Evolutionary conservation across 2,113 vertebrate genomes (phyloP).

Genomic region (Bos javanicus): DNA sequence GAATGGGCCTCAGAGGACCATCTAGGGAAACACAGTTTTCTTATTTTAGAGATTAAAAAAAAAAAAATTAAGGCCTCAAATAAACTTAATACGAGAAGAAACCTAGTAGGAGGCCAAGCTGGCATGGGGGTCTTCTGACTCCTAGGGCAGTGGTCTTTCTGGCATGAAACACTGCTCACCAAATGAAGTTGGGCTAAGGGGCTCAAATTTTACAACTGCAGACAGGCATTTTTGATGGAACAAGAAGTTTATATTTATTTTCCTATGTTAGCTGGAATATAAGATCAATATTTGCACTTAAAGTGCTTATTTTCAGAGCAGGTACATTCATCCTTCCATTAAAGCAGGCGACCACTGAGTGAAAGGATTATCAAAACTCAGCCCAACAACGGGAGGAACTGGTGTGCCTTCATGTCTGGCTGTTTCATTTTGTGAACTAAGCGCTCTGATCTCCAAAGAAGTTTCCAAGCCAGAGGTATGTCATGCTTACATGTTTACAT

Average conservation of each 20-base stretch:
- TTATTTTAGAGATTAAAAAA: neutral
- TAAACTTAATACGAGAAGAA: neutral
- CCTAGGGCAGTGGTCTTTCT: neutral
- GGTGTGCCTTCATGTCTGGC: conserved; percentile 44
- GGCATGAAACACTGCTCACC: neutral
- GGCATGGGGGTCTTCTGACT: neutral
- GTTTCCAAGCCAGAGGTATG: neutral
- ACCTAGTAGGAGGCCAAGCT: neutral
- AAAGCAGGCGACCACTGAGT: neutral
- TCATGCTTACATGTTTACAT: neutral
- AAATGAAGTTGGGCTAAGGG: neutral
- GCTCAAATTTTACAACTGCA: neutral
- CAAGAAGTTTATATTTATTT: neutral
- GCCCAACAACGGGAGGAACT: conserved; percentile 37
- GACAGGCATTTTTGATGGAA: neutral
- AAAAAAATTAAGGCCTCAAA: neutral
- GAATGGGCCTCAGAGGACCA: neutral
- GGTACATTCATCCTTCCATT: neutral
- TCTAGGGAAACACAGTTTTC: neutral
- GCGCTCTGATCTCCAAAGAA: conserved; percentile 38
- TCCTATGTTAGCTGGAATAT: neutral
- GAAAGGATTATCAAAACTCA: conserved; percentile 3
- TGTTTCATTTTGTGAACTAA: conserved; percentile 31
- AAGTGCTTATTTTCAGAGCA: conserved; percentile 25
- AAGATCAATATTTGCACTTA: conserved; percentile 38